Conservation (phyloP, 2,113 vertebrate genomes). For the Ceyx melanurus region DNA sequence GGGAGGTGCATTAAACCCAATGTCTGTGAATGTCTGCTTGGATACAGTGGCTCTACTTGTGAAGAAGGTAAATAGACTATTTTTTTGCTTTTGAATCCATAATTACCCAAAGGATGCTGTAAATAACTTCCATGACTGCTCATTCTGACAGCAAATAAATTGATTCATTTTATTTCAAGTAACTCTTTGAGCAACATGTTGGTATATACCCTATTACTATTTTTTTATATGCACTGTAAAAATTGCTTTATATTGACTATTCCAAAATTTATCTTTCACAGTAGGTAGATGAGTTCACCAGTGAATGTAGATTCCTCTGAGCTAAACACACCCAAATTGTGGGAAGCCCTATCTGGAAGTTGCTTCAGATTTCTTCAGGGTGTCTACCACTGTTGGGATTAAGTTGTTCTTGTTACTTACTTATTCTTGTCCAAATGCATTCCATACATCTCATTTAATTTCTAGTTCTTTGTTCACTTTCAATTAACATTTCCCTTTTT, state of each 20-base stretch:
- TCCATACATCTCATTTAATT: not conserved
- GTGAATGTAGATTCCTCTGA: not conserved
- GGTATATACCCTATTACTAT: not conserved
- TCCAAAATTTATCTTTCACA: not conserved
- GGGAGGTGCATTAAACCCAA: conserved; percentile 86
- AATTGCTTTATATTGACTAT: not conserved
- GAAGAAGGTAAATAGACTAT: conserved; percentile 80
- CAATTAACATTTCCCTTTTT: not conserved
- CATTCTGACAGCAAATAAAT: not conserved
- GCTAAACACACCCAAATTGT: not conserved
- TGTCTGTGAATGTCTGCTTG: conserved; percentile 80
- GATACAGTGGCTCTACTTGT: conserved; percentile 81
- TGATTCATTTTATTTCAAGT: not conserved
- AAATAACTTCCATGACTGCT: not conserved
- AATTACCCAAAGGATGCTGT: not conserved
- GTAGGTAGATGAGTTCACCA: not conserved
- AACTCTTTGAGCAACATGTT: not conserved
- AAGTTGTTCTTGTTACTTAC: not conserved
- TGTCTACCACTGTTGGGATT: not conserved
- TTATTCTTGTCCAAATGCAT: not conserved
- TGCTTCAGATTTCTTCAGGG: not conserved
- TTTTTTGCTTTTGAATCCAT: not conserved
- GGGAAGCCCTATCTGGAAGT: not conserved
- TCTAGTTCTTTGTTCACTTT: not conserved
- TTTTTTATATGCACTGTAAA: not conserved